phyloP scores from a whole-genome alignment of 2,113 vertebrate species.

The Glaucomys volans region DNA sequence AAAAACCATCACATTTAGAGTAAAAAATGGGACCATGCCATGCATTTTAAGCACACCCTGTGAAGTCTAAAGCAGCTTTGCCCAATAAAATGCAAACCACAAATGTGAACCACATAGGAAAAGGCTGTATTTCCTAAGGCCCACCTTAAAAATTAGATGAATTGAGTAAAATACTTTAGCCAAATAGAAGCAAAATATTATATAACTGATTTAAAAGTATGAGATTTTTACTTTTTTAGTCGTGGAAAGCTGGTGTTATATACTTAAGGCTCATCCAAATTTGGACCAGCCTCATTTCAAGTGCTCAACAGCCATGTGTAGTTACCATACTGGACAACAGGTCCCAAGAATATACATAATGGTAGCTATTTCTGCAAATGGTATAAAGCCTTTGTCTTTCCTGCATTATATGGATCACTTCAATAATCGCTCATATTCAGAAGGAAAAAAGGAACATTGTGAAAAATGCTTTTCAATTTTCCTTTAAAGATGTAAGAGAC shows the following conservation, averaged over 20 bases:
- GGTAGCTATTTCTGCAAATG: neutral
- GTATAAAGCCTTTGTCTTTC: neutral
- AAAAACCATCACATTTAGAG: neutral
- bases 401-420: constrained; percentile 12
- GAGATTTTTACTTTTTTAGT: neutral
- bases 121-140: neutral
- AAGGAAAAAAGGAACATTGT: neutral
- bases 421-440: constrained; percentile 50
- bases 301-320: rapidly evolving
- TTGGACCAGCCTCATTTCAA: neutral
- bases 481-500: constrained; percentile 20
- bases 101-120: neutral
- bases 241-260: neutral
- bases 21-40: neutral
- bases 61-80: neutral
- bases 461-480: constrained; percentile 71
- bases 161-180: neutral
- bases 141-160: neutral
- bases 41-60: neutral
- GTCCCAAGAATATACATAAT: rapidly evolving
- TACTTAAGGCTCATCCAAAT: neutral
- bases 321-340: neutral
- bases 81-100: neutral
- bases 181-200: neutral
- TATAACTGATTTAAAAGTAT: neutral